Conservation (phyloP, 2,888 invertebrate genomes). For the Rhamphomyia laevipes region DNA sequence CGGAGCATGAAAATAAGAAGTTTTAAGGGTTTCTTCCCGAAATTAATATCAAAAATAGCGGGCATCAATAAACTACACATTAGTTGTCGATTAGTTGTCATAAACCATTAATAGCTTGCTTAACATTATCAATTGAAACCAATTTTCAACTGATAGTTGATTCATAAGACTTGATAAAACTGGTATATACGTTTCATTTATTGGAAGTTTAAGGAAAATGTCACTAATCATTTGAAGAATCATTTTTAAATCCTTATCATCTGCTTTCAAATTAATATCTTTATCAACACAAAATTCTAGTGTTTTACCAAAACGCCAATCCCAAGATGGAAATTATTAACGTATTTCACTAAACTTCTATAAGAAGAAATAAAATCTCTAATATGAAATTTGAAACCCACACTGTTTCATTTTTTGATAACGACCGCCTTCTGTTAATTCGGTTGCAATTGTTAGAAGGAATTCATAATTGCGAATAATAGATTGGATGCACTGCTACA, state of each 20-base stretch:
- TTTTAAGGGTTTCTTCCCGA: too few species aligned
- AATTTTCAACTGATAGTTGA: slow-evolving; percentile 32
- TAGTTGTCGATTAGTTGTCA: slow-evolving; percentile 17
- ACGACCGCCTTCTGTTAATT: slow-evolving; percentile 59
- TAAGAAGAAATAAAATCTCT: slow-evolving; percentile 83
- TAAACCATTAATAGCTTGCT: slow-evolving; percentile 36
- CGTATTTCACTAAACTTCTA: slow-evolving; percentile 68
- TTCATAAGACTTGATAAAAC: slow-evolving; percentile 33
- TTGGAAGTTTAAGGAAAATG: slow-evolving; percentile 30
- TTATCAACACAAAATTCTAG: slow-evolving; percentile 64
- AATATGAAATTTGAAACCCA: slow-evolving; percentile 72
- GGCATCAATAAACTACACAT: too few species aligned
- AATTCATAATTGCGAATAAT: slow-evolving; percentile 73
- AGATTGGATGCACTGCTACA: slow-evolving; percentile 59
- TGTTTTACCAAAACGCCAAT: slow-evolving; percentile 80
- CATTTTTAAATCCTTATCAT: slow-evolving; percentile 43
- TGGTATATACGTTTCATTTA: slow-evolving; percentile 31
- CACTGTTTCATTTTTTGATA: slow-evolving; percentile 60
- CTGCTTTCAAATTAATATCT: slow-evolving; percentile 36
- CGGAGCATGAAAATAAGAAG: too few species aligned
- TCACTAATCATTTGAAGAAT: slow-evolving; percentile 40
- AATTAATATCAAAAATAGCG: too few species aligned
- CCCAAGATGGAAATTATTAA: slow-evolving; percentile 63
- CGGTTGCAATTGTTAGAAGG: slow-evolving; percentile 57
- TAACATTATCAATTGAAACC: slow-evolving; percentile 35